Percentiles rank a stretch among this genome's conserved stretches.
Evolutionary conservation across 2,888 invertebrate genomes (phyloP).

Genomic region (Ectobius pallidus): DNA sequence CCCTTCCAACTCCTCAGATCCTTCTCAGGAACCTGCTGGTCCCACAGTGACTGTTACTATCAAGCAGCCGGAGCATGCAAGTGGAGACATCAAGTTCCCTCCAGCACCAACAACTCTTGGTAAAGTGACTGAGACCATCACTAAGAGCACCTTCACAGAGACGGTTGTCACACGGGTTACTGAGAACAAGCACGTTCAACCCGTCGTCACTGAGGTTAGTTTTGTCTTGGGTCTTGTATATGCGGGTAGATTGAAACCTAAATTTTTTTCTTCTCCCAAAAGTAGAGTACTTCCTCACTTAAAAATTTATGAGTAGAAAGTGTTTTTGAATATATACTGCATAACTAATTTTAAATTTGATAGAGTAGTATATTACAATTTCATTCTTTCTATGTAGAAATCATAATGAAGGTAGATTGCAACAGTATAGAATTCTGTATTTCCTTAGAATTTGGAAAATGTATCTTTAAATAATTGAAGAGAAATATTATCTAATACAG

Average conservation of each 20-base stretch:
- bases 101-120: conserved; percentile 85
- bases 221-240: conserved; percentile 34
- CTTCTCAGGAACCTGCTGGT: conserved; percentile 51
- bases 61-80: conserved; percentile 68
- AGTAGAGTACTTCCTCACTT: too few species aligned
- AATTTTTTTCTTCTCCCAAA: too few species aligned
- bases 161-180: conserved; percentile 93
- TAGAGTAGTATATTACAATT: too few species aligned
- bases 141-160: conserved; percentile 94
- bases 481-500: too few species aligned
- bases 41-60: conserved; percentile 81
- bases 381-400: too few species aligned
- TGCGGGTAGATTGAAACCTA: conserved; percentile 14
- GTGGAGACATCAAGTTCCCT: conserved; percentile 74
- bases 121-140: conserved; percentile 91
- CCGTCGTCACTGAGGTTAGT: conserved; percentile 88
- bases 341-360: too few species aligned
- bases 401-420: too few species aligned
- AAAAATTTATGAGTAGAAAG: too few species aligned
- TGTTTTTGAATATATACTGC: too few species aligned
- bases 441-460: too few species aligned
- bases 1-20: conserved; percentile 50
- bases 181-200: conserved; percentile 86
- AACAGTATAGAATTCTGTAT: too few species aligned
- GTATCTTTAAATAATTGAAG: too few species aligned